Base-by-base conservation (phyloP, 2,113 vertebrate genomes). In the Neoarius graeffei region DNA sequence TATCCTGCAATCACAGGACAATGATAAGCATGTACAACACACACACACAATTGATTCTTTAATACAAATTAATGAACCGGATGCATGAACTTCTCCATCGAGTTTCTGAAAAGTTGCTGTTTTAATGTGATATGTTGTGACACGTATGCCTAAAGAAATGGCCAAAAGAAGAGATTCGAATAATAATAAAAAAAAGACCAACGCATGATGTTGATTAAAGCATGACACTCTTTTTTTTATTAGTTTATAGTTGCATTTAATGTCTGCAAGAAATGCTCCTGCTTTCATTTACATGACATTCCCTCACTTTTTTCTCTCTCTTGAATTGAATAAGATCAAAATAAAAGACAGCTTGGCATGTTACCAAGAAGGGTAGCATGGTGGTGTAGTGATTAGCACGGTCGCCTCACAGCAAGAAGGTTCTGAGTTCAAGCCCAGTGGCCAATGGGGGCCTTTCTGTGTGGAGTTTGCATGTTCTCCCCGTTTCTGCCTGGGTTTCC, bases 1-100 rank as follows among this genome's bases (percentile, higher is more conserved):
- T 89, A 93, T 90, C 95, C 95, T 96, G 95, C 88, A 95, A 95
- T 92, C 94, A 95, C 90, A 95, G 84, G 90, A 87, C 86, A 95
- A 91, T 92, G 87, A 90, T 90, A 86, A 93, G 83, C 89, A 79
- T 81, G 76, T 80, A 88, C 87, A 4, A 81, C 48, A 79, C 23
- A 79, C 25, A 64, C 35, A 48, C 60, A 50, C 48, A 54, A 74
- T 74, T 74, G 48, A 19, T 23, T 23, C 7, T 73, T 42, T 42
- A 42, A 42, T 73, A 42, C 30, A 73, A 42, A 73, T 42, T 19
- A 42, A 73, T 42, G 48, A 17, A 23, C 73, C 14, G 50, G 8
- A 23, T 79, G 48, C 66, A 69, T 69, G 66, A 69, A 69, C 66
- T 30, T 15, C 7, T 66, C 59, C 64, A 66, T n/a, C 9, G 23